Evolutionary conservation across 2,113 vertebrate genomes (phyloP).

Genomic region (Onychostoma macrolepis): DNA sequence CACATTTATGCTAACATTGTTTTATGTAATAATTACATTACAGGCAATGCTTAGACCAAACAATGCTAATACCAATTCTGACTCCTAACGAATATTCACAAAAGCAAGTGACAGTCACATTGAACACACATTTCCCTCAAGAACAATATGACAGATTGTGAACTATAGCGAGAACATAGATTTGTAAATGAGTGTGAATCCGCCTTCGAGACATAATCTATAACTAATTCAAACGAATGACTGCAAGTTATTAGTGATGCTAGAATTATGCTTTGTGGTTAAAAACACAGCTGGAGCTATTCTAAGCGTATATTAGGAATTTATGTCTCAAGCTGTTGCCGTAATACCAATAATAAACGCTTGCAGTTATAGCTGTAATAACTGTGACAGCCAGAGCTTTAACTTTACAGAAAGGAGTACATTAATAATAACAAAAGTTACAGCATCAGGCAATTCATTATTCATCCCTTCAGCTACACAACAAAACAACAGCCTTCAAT

Average conservation of each 20-base stretch:
- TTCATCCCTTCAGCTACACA: not conserved
- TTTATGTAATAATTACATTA: not conserved
- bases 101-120: not conserved
- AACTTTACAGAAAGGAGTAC: conserved; percentile 11
- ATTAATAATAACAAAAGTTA: conserved; percentile 28
- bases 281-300: conserved; percentile 34
- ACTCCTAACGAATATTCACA: not conserved
- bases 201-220: conserved; percentile 22
- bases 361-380: conserved; percentile 22
- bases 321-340: conserved; percentile 33
- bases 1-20: not conserved
- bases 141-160: conserved; percentile 22
- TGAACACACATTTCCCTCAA: conserved; percentile 18
- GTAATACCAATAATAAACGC: conserved; percentile 20
- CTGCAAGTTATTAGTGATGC: conserved; percentile 39
- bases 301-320: conserved; percentile 30
- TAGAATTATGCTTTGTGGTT: conserved; percentile 31
- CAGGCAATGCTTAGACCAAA: not conserved
- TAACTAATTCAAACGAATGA: conserved; percentile 37
- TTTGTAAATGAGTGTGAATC: conserved; percentile 30
- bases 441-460: not conserved
- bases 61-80: not conserved
- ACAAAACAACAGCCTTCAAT: not conserved
- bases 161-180: conserved; percentile 13
- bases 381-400: conserved; percentile 13